A percentile compares a stretch with the other conserved stretches of the same genome.
phyloP scores from a whole-genome alignment of 2,888 invertebrate genomes.

The Sesia apiformis region DNA sequence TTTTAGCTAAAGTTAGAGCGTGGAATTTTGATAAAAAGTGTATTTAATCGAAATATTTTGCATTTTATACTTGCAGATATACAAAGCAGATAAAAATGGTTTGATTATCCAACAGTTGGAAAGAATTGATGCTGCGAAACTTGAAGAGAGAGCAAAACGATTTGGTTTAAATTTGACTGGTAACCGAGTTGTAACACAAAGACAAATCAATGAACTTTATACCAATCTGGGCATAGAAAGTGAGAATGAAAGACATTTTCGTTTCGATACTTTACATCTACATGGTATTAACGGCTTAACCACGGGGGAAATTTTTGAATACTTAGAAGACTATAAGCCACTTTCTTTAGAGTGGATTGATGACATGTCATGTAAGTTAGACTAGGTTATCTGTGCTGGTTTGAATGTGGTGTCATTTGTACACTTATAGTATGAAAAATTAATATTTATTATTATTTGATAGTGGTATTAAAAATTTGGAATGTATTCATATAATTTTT shows the following conservation, averaged over 20 bases:
- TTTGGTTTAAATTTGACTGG: conserved; percentile 61
- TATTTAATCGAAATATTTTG: not conserved
- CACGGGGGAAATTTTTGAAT: conserved; percentile 85
- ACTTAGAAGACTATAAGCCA: conserved; percentile 85
- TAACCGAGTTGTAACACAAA: conserved; percentile 55
- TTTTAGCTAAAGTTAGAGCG: not conserved
- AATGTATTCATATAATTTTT: no score
- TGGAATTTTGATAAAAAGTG: no score
- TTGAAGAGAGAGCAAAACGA: conserved; percentile 59
- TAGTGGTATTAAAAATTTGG: no score
- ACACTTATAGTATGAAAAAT: no score
- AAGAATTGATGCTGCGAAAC: conserved; percentile 54
- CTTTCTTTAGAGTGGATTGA: conserved; percentile 87
- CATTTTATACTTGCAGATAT: conserved; percentile 29
- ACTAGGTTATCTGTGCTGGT: no score
- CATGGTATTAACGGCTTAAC: conserved; percentile 83
- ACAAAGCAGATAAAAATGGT: conserved; percentile 46
- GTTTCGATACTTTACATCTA: conserved; percentile 84
- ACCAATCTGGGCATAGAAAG: conserved; percentile 57
- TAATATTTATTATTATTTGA: no score
- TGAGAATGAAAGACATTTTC: conserved; percentile 76
- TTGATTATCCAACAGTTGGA: conserved; percentile 44
- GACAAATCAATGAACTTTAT: conserved; percentile 64
- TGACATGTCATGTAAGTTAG: conserved; percentile 80
- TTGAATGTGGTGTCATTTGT: no score